Evolutionary conservation across 2,888 invertebrate species (phyloP).

Genomic region (Tubulanus polymorphus): DNA sequence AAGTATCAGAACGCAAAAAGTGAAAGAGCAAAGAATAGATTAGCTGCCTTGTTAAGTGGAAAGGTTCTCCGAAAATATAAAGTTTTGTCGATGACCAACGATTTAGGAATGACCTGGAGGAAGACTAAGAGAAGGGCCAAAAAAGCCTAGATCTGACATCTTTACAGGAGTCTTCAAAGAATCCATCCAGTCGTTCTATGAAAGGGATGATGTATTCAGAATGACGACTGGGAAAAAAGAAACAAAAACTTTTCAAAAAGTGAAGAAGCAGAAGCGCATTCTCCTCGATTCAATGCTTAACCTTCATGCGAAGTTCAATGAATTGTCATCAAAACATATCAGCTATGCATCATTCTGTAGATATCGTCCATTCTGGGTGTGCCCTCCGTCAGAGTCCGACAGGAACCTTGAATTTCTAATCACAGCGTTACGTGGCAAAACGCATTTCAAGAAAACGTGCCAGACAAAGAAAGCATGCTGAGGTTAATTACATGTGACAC

Average conservation of each 20-base stretch:
- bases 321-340: background rate
- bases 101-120: background rate
- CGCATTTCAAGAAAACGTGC: conserved; percentile 19
- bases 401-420: too few species aligned
- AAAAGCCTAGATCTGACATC: background rate
- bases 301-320: conserved; percentile 15
- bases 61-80: background rate
- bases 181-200: conserved; percentile 9
- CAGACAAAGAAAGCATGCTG: conserved; percentile 5
- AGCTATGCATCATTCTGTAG: conserved; percentile 5
- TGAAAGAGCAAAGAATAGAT: background rate
- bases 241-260: conserved; percentile 13
- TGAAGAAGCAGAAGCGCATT: conserved; percentile 15
- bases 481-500: background rate
- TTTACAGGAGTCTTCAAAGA: background rate
- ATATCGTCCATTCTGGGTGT: conserved; percentile 8
- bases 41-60: background rate
- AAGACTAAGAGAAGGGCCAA: background rate
- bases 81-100: background rate
- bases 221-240: conserved; percentile 16
- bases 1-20: background rate
- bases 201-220: conserved; percentile 19
- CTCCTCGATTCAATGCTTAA: conserved; percentile 14
- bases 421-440: conserved; percentile 23
- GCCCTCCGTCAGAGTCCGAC: background rate